These are phyloP conservation scores for Anableps anableps DNA, from an alignment of 2,797 vertebrate species.

Conservation along the genomic window DNA sequence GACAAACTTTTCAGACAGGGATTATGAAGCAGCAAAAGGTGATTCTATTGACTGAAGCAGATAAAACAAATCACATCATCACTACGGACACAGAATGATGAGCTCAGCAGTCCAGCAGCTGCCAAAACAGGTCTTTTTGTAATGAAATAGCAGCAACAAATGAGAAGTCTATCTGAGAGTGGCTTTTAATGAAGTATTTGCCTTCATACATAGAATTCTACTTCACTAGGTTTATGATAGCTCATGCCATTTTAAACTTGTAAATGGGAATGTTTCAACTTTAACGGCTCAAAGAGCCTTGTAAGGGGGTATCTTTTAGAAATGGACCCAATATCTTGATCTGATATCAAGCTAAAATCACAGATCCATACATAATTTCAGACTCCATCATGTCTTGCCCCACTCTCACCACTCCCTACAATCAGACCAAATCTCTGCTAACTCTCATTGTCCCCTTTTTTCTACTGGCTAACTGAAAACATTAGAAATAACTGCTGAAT, in stretches of 20 bases:
- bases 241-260: conserved; percentile 38
- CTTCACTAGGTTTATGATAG: conserved; percentile 45
- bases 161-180: conserved; percentile 26
- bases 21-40: conserved; percentile 60
- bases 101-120: conserved; percentile 34
- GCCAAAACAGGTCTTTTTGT: conserved; percentile 43
- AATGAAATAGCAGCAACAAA: conserved; percentile 53
- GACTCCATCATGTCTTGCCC: too few species aligned
- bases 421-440: too few species aligned
- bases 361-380: background rate
- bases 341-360: background rate
- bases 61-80: conserved; percentile 62
- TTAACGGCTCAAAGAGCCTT: conserved; percentile 53
- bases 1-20: conserved; percentile 42
- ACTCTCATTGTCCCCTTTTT: too few species aligned
- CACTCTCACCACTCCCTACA: too few species aligned
- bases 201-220: conserved; percentile 17
- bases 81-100: conserved; percentile 30
- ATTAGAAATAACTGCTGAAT: background rate
- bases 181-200: conserved; percentile 65
- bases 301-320: conserved; percentile 13
- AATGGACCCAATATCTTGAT: too few species aligned
- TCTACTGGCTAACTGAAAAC: background rate
- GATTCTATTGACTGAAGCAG: conserved; percentile 61
- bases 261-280: conserved; percentile 54